phyloP scores from a whole-genome alignment of 2,888 invertebrate species.

The Petrolisthes cinctipes region DNA sequence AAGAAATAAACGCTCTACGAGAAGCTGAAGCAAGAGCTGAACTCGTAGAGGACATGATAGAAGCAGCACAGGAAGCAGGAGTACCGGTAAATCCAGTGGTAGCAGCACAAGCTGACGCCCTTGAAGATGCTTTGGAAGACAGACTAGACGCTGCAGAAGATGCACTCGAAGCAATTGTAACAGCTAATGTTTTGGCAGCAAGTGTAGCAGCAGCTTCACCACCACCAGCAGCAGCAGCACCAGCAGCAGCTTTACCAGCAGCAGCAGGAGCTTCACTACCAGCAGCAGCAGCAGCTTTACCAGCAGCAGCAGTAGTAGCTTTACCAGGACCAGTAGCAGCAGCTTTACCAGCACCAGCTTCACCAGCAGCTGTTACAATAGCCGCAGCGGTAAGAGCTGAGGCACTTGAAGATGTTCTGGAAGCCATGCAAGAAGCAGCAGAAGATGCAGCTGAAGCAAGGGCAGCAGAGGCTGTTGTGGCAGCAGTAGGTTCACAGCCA shows the following conservation, averaged over 20 bases:
- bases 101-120: conserved; percentile 19
- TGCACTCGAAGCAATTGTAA: neutral
- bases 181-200: neutral
- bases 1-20: too few relatives aligned
- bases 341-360: neutral
- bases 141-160: conserved; percentile 17
- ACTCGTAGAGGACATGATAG: neutral
- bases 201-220: neutral
- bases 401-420: neutral
- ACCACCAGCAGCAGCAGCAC: neutral
- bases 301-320: neutral
- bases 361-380: neutral
- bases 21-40: too few relatives aligned
- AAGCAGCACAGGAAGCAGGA: conserved; percentile 17
- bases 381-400: neutral
- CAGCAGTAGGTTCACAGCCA: neutral
- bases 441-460: neutral
- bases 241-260: conserved; percentile 1
- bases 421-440: neutral
- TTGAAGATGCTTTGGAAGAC: conserved; percentile 2
- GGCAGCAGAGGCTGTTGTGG: neutral
- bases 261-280: neutral
- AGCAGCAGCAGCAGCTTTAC: neutral
- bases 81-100: conserved; percentile 1
- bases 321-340: neutral